Evolutionary conservation across 2,888 invertebrate species (phyloP).

Genomic region (Xiphydria camelus): DNA sequence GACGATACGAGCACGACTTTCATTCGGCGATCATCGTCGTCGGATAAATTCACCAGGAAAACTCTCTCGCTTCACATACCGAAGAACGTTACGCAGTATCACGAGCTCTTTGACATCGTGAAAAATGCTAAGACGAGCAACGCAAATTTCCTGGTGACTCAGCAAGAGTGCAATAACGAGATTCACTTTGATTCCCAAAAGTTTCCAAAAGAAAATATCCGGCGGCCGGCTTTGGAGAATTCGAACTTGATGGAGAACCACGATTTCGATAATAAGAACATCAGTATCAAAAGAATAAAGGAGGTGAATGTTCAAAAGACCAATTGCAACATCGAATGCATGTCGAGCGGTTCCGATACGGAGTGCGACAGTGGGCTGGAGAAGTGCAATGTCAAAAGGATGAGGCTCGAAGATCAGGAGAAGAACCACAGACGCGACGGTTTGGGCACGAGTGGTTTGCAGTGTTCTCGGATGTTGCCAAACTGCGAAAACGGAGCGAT

Average conservation of each 20-base stretch:
- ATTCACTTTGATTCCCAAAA: conserved; percentile 64
- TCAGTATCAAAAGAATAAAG: conserved; percentile 58
- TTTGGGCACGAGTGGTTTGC: conserved; percentile 32
- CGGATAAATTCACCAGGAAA: conserved; percentile 30
- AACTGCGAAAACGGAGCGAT: conserved; percentile 47
- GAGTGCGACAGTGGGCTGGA: conserved; percentile 50
- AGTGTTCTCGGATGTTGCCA: conserved; percentile 37
- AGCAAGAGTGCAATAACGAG: conserved; percentile 57
- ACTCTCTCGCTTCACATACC: too few relatives aligned
- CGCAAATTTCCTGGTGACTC: conserved; percentile 60
- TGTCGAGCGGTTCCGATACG: conserved; percentile 46
- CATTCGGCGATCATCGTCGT: too few relatives aligned
- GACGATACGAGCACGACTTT: conserved; percentile 28
- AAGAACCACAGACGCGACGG: conserved; percentile 50
- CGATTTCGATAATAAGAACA: conserved; percentile 56
- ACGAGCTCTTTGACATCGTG: conserved; percentile 59
- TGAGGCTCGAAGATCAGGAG: conserved; percentile 54
- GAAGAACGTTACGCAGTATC: conserved; percentile 42
- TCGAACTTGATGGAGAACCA: conserved; percentile 57
- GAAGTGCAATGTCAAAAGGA: conserved; percentile 56
- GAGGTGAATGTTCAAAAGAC: conserved; percentile 58
- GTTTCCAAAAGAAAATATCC: conserved; percentile 60
- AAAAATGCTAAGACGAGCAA: conserved; percentile 66
- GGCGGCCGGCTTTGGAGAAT: conserved; percentile 55
- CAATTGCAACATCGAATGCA: conserved; percentile 39